These are phyloP conservation scores for Haliclona indistincta DNA, from an alignment of 37 sponge, comb jelly and placozoan genomes.

Conservation along the genomic window DNA sequence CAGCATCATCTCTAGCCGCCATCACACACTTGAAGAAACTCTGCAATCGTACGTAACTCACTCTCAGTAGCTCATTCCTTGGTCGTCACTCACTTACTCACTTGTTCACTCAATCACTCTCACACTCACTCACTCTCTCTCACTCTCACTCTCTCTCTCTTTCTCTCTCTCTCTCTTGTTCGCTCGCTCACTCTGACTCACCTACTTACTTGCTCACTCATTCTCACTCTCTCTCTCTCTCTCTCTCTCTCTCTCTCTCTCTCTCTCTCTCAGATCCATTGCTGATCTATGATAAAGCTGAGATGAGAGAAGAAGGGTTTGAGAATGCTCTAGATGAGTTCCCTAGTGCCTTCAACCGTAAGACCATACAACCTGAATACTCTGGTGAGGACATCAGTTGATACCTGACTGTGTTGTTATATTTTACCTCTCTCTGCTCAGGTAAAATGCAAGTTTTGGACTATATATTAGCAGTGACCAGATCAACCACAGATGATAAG, in stretches of 20 bases:
- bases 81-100: not conserved
- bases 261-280: conserved; percentile 79
- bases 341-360: conserved; percentile 56
- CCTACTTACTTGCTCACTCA: not conserved
- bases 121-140: not conserved
- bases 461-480: conserved; percentile 82
- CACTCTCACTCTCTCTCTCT: not conserved
- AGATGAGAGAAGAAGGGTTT: conserved; percentile 81
- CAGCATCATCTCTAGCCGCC: conserved; percentile 80
- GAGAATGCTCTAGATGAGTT: conserved; percentile 80
- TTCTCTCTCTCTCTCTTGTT: no score
- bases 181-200: not conserved
- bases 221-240: not conserved
- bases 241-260: not conserved
- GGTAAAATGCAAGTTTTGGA: conserved; percentile 96
- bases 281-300: conserved; percentile 89
- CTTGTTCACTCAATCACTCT: not conserved
- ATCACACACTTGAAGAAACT: conserved; percentile 96
- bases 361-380: conserved; percentile 79
- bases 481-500: conserved; percentile 89
- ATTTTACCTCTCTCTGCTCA: conserved; percentile 13
- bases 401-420: not conserved
- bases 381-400: conserved; percentile 66
- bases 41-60: conserved; percentile 82
- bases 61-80: not conserved